Percentiles rank a stretch among this genome's conserved stretches.
Evolutionary conservation across 2,113 vertebrate genomes (phyloP).

Genomic region (Megaleporinus macrocephalus): DNA sequence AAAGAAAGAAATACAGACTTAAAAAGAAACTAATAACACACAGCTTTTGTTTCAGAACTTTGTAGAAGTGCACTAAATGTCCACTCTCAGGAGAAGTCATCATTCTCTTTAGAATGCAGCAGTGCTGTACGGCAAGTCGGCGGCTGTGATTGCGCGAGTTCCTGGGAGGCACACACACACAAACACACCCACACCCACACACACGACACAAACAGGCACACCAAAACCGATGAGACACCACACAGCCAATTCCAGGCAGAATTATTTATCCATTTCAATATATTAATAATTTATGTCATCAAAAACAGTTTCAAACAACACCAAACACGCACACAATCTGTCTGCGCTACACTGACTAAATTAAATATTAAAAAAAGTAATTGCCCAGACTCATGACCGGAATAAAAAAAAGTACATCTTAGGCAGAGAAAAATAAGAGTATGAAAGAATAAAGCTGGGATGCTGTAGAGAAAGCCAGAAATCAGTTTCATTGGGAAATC

Average conservation of each 20-base stretch:
- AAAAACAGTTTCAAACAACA: conserved; percentile 64
- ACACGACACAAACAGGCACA: conserved; percentile 41
- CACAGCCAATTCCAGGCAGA: conserved; percentile 59
- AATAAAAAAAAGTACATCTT: conserved; percentile 44
- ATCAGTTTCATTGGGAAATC: conserved; percentile 27
- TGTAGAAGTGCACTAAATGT: conserved; percentile 38
- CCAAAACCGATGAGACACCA: conserved; percentile 58
- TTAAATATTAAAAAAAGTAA: conserved; percentile 59
- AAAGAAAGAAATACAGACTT: neutral
- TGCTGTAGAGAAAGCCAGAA: conserved; percentile 29
- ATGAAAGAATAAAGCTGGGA: conserved; percentile 35
- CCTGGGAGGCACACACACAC: conserved; percentile 61
- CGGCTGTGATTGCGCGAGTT: conserved; percentile 46
- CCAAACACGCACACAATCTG: conserved; percentile 52
- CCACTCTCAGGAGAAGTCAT: conserved; percentile 37
- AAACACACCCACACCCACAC: conserved; percentile 60
- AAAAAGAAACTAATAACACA: conserved; percentile 50
- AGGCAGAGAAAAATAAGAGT: conserved; percentile 22
- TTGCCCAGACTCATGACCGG: conserved; percentile 55
- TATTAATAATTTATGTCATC: conserved; percentile 69
- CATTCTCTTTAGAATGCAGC: conserved; percentile 43
- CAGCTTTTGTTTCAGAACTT: conserved; percentile 53
- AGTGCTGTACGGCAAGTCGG: conserved; percentile 19
- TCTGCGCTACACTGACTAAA: conserved; percentile 43
- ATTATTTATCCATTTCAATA: conserved; percentile 64